A percentile compares a stretch with the other conserved stretches of the same genome.
phyloP scores from a whole-genome alignment of 2,888 invertebrate genomes.

The Diaprepes abbreviatus region DNA sequence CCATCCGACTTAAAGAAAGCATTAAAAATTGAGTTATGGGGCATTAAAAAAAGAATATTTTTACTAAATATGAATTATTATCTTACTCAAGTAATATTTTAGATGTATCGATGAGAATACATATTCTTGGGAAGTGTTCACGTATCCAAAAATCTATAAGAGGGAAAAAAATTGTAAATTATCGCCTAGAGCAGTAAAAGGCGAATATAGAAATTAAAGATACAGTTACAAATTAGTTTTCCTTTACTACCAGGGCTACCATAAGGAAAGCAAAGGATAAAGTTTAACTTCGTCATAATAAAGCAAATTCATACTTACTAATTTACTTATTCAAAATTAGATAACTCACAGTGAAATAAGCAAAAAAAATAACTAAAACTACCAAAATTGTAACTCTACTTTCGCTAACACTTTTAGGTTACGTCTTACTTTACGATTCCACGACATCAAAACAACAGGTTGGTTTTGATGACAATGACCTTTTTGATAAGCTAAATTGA shows the following conservation, averaged over 20 bases:
- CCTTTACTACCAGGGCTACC: not conserved
- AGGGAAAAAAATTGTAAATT: too few species aligned
- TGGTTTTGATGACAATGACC: constrained; percentile 6
- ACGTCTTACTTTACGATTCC: constrained; percentile 7
- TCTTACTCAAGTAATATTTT: too few species aligned
- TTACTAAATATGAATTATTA: too few species aligned
- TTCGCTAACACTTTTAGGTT: constrained; percentile 6
- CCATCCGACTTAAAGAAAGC: too few species aligned
- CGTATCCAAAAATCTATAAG: too few species aligned
- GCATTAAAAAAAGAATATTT: too few species aligned
- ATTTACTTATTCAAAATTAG: constrained; percentile 8
- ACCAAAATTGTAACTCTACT: not conserved
- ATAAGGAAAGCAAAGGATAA: not conserved
- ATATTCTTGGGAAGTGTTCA: too few species aligned
- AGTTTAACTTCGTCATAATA: not conserved
- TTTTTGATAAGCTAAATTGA: not conserved
- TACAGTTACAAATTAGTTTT: too few species aligned
- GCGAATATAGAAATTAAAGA: too few species aligned
- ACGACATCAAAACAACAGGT: constrained; percentile 22
- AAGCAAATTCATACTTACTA: not conserved
- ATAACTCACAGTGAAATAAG: not conserved
- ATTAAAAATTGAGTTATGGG: too few species aligned
- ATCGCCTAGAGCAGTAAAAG: too few species aligned
- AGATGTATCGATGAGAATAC: too few species aligned
- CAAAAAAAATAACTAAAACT: constrained; percentile 2